A percentile compares a stretch with the other conserved stretches of the same genome.
These are phyloP conservation scores for Pteropus rufus DNA, from an alignment of 2,797 vertebrate genomes.

Conservation along the genomic window DNA sequence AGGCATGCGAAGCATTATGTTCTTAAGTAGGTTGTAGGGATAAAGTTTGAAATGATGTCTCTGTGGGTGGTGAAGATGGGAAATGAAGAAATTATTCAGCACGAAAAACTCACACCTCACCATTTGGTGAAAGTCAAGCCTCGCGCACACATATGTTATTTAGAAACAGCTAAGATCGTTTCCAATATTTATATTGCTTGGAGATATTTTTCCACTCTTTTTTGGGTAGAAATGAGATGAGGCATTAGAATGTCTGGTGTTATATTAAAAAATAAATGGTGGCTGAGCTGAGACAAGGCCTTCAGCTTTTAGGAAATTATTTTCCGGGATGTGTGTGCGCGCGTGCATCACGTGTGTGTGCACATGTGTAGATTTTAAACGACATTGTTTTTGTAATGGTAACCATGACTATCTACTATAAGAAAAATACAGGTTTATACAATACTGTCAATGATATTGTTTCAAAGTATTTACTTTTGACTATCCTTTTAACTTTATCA, in stretches of 20 bases:
- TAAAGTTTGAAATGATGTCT: constrained; percentile 49
- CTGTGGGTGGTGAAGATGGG: constrained; percentile 36
- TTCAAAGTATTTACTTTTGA: not conserved
- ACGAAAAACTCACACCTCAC: constrained; percentile 60
- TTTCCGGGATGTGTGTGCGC: not conserved
- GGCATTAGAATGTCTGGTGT: not conserved
- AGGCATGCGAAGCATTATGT: not conserved
- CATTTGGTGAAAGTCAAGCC: constrained; percentile 59
- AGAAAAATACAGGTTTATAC: not conserved
- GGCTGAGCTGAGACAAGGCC: not conserved
- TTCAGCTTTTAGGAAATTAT: not conserved
- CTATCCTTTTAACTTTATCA: not conserved
- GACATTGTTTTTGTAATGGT: not conserved
- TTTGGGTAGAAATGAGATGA: constrained; percentile 10
- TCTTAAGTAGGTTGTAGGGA: constrained; percentile 53
- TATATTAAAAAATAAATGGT: not conserved
- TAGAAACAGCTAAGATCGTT: constrained; percentile 68
- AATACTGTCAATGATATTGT: not conserved
- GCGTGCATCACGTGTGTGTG: too few species aligned
- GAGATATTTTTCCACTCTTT: constrained; percentile 44
- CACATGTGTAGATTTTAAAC: not conserved
- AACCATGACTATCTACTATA: not conserved
- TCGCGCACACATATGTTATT: constrained; percentile 64
- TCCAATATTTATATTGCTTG: constrained; percentile 69
- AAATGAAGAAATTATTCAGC: constrained; percentile 43